Percentiles rank a stretch among this genome's conserved stretches.
Conservation (phyloP, 1,140 invertebrate species). For the Temnothorax longispinosus region DNA sequence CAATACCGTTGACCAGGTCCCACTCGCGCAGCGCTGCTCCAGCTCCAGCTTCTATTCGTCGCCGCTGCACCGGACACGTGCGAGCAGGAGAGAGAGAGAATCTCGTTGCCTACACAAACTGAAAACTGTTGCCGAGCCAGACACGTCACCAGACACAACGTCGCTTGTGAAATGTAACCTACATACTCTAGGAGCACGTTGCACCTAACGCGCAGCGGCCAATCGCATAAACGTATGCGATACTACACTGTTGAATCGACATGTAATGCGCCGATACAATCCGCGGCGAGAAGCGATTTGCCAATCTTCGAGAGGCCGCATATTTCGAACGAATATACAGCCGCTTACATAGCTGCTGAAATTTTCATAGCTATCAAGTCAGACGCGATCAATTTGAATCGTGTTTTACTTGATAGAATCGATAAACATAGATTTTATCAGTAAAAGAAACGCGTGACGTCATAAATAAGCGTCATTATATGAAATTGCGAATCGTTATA, state of each 20-base stretch:
- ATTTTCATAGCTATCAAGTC: neutral
- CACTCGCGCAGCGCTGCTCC: neutral
- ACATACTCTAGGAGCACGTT: slow-evolving; percentile 67
- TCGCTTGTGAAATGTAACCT: slow-evolving; percentile 73
- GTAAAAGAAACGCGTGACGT: neutral
- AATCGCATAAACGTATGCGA: slow-evolving; percentile 2
- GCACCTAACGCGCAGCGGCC: slow-evolving; percentile 60
- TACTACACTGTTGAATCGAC: slow-evolving; percentile 24
- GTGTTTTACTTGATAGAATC: no score
- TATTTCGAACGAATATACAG: slow-evolving; percentile 2
- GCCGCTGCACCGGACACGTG: slow-evolving; percentile 18
- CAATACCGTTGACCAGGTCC: slow-evolving; percentile 64
- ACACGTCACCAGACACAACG: slow-evolving; percentile 77
- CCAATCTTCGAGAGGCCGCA: neutral
- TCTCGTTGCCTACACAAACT: slow-evolving; percentile 58
- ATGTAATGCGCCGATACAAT: slow-evolving; percentile 10
- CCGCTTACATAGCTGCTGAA: neutral
- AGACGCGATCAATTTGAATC: neutral
- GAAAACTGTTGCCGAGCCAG: slow-evolving; percentile 68
- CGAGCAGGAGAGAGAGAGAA: slow-evolving; percentile 55
- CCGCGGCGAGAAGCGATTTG: slow-evolving; percentile 19
- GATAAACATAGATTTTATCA: neutral
- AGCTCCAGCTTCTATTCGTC: slow-evolving; percentile 23
- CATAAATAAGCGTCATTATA: neutral
- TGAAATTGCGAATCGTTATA: neutral